Evolutionary conservation across 2,113 vertebrate genomes (phyloP), one percentile per base, ranked within the genome.

Genomic region (Pogonocichla stellata): DNA sequence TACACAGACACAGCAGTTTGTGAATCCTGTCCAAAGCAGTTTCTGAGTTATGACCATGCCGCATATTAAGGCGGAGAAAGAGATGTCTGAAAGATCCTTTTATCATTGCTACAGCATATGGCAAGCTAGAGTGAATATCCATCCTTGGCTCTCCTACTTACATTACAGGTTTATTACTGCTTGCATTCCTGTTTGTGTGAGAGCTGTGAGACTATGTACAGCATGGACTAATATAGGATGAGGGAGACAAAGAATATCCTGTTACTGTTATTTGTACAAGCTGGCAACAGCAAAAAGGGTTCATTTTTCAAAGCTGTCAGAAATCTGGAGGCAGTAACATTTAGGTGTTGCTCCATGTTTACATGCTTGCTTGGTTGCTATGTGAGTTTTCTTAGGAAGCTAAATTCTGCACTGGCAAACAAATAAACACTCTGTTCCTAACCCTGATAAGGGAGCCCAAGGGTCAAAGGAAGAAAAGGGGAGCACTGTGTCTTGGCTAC

Each of bases 21-120:
- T 86, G 80, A 96, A 93, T 86, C 69, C 67, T 78, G n/a, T 94
- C 94, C 92, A 96, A 95, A 96, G 85, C 36, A 60, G 54, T 86
- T 94, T 90, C 71, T 93, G 92, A 92, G 57, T 94, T 96, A 97
- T 86, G 85, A 64, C 72, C 75, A 34, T 22, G 29, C 36, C 71
- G 43, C 79, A 60, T 80, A 78, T 64, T 90, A 93, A 90, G 60
- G 36, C 1, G 0, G 78, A 85, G 54, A 80, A 79, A 95, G 45
- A 95, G 77, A 96, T 79, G 77, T 48, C 54, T 85, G 61, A 53
- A 85, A 88, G 87, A 87, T 85, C 62, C 61, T 95, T 95, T 94
- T 82, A 94, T 93, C 91, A 94, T 74, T 74, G 48, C 40, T 83
- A 16, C 7, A 93, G 60, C 93, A 86, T 75, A 90, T 86, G 92